phyloP scores from a whole-genome alignment of 2,888 invertebrate genomes.

The Acanthosepion esculentum region DNA sequence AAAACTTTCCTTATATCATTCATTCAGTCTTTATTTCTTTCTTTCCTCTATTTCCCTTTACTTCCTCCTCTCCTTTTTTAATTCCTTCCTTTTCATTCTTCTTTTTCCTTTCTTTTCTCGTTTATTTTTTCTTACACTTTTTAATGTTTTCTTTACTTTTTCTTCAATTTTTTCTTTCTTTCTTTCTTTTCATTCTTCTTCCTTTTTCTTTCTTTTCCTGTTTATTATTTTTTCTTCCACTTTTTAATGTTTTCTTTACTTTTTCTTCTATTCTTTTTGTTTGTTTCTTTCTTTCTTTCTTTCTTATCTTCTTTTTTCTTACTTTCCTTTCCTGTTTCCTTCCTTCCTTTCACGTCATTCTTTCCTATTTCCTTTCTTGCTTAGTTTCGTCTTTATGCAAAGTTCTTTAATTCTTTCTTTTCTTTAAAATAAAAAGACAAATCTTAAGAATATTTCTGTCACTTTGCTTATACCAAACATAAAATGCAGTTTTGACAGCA shows the following conservation, averaged over 20 bases:
- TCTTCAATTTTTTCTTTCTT: neutral
- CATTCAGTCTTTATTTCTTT: neutral
- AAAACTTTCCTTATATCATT: neutral
- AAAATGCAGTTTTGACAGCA: neutral
- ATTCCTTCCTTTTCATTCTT: neutral
- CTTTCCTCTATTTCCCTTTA: neutral
- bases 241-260: neutral
- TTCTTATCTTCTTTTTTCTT: neutral
- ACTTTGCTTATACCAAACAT: neutral
- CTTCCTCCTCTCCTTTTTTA: neutral
- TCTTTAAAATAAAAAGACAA: neutral
- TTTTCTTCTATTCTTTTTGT: neutral
- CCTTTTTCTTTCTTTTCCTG: neutral
- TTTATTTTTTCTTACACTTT: neutral
- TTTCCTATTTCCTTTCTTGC: neutral
- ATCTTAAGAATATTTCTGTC: neutral
- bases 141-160: neutral
- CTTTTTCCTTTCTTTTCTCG: neutral
- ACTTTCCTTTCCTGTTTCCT: neutral
- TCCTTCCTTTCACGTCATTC: neutral
- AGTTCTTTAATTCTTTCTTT: too few relatives aligned
- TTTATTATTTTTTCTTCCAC: neutral
- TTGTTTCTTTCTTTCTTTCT: neutral
- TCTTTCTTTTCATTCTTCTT: too few relatives aligned
- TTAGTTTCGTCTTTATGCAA: neutral